Percentiles rank a stretch among this genome's conserved stretches.
Conservation (phyloP, 2,797 vertebrate genomes). For the Lacerta viridis region DNA sequence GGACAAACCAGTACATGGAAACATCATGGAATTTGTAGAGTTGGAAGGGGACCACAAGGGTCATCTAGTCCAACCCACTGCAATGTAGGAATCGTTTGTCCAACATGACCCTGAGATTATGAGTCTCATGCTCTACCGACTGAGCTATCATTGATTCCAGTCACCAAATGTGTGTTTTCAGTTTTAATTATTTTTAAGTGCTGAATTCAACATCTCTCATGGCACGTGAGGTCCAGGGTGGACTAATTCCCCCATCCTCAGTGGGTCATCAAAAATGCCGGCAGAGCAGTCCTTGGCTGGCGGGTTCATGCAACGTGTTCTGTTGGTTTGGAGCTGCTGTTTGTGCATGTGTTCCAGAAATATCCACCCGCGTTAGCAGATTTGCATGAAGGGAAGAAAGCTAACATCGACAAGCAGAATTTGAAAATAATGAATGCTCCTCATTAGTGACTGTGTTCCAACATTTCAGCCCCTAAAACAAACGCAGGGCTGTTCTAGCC, state of each 20-base stretch:
- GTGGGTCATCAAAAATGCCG: background rate
- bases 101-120: background rate
- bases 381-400: slow-evolving; percentile 22
- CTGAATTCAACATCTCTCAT: background rate
- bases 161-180: background rate
- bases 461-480: slow-evolving; percentile 14
- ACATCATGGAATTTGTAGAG: no score
- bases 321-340: background rate
- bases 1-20: no score
- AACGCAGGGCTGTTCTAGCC: slow-evolving; percentile 23
- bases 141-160: background rate
- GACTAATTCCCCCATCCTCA: no score
- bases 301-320: background rate
- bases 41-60: no score
- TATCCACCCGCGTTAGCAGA: background rate
- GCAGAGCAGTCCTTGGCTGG: background rate
- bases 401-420: background rate
- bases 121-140: background rate
- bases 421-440: slow-evolving; percentile 12
- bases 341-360: slow-evolving; percentile 1
- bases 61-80: no score
- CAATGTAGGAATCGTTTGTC: no score
- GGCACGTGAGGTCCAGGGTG: background rate
- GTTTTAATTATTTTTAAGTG: background rate
- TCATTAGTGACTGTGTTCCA: background rate